These are phyloP conservation scores for Gerris buenoi DNA, from an alignment of 1,140 invertebrate species.

Conservation along the genomic window DNA sequence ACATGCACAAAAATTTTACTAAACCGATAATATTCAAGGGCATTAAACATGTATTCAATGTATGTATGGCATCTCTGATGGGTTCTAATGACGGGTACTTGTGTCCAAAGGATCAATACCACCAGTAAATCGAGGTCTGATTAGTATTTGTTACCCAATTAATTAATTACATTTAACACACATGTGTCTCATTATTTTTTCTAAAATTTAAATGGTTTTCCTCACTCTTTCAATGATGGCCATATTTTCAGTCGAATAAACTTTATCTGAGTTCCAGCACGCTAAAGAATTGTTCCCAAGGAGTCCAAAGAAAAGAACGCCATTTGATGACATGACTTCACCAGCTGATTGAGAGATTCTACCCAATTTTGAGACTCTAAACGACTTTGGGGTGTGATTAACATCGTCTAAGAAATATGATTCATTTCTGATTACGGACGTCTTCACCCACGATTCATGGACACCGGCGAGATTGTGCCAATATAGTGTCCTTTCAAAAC, in stretches of 20 bases:
- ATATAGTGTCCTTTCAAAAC: constrained; percentile 43
- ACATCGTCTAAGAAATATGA: constrained; percentile 18
- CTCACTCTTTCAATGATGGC: constrained; percentile 18
- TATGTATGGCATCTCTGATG: no score
- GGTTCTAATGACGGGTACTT: no score
- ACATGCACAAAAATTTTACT: no score
- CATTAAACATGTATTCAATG: no score
- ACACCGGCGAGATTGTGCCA: constrained; percentile 58
- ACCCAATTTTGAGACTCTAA: constrained; percentile 14
- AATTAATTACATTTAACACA: no score
- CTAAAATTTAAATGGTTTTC: no score
- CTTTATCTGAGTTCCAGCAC: constrained; percentile 28
- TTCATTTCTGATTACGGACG: constrained; percentile 36
- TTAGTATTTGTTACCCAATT: no score
- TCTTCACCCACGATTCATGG: constrained; percentile 48
- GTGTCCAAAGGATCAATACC: no score
- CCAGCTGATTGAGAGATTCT: constrained; percentile 26
- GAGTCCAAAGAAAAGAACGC: constrained; percentile 28
- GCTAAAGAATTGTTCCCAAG: constrained; percentile 25
- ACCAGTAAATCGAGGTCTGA: no score
- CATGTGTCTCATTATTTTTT: no score
- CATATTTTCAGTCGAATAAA: constrained; percentile 16
- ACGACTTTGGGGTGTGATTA: constrained; percentile 15
- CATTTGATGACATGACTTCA: constrained; percentile 26
- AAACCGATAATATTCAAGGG: no score